A percentile compares a stretch with the other conserved stretches of the same genome.
These are phyloP conservation scores for Dipodomys merriami DNA, from an alignment of 2,113 vertebrate genomes.

Conservation along the genomic window DNA sequence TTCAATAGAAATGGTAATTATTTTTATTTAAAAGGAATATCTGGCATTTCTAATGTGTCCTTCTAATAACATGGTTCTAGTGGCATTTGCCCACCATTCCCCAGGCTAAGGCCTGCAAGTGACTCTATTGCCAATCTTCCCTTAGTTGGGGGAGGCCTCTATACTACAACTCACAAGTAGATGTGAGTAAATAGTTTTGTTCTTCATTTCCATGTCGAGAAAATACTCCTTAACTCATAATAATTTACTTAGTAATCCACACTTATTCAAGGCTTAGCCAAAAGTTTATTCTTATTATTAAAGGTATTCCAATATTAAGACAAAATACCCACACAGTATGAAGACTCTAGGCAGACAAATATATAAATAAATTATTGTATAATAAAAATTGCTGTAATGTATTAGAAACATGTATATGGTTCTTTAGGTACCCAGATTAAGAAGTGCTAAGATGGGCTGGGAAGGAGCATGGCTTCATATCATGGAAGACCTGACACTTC, in stretches of 20 bases:
- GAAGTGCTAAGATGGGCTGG: background rate
- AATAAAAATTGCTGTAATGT: background rate
- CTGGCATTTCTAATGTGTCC: background rate
- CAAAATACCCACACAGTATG: background rate
- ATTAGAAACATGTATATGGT: background rate
- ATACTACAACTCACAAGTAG: background rate
- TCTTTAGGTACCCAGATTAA: background rate
- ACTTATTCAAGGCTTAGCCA: background rate
- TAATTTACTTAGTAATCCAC: background rate
- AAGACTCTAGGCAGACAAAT: background rate
- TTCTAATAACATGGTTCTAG: background rate
- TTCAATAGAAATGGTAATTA: background rate
- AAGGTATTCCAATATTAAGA: background rate
- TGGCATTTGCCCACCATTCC: background rate
- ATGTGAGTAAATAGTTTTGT: background rate
- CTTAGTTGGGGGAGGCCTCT: background rate
- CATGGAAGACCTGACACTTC: background rate
- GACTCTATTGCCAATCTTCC: background rate
- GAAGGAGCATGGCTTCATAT: background rate
- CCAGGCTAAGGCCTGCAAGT: background rate
- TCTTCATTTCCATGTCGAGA: background rate
- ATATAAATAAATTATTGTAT: conserved; percentile 2
- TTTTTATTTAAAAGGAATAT: background rate
- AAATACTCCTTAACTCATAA: background rate
- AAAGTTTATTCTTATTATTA: background rate